Percentiles rank a stretch among this genome's conserved stretches.
Evolutionary conservation across 2,888 invertebrate genomes (phyloP).

Genomic region (Acrocyrtus sp.): DNA sequence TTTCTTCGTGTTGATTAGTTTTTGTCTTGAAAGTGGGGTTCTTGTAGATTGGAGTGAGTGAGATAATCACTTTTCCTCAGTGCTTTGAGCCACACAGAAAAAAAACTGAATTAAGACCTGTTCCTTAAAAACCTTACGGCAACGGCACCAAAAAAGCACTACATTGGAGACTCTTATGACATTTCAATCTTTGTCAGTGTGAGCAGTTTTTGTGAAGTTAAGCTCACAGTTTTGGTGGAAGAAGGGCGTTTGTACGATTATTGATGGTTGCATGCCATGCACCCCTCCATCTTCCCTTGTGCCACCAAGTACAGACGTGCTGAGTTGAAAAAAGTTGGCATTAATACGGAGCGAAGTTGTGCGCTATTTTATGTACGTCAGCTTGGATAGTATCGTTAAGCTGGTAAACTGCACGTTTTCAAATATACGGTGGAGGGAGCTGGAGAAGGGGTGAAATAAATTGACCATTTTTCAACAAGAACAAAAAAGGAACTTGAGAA

Average conservation of each 20-base stretch:
- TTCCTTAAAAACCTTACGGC: too few relatives aligned
- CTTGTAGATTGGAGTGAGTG: background rate
- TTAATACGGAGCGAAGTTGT: too few relatives aligned
- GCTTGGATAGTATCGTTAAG: too few relatives aligned
- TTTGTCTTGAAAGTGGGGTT: too few relatives aligned
- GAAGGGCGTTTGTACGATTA: too few relatives aligned
- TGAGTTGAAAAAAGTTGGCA: background rate
- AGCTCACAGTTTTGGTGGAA: too few relatives aligned
- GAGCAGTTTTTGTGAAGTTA: background rate
- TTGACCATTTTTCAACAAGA: slow-evolving; percentile 23
- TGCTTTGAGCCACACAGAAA: too few relatives aligned
- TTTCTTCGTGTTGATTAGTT: background rate
- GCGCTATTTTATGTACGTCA: too few relatives aligned
- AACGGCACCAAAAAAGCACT: too few relatives aligned
- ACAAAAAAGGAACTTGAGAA: slow-evolving; percentile 6
- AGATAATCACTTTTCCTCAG: background rate
- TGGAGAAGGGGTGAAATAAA: slow-evolving; percentile 19
- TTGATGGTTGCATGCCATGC: slow-evolving; percentile 7
- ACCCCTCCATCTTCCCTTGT: background rate
- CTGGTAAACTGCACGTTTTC: too few relatives aligned
- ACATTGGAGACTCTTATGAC: slow-evolving; percentile 29
- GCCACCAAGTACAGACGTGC: background rate
- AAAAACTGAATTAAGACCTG: background rate
- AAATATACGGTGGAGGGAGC: too few relatives aligned
- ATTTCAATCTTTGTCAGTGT: slow-evolving; percentile 48